These are phyloP conservation scores for Formica exsecta DNA, from an alignment of 1,140 invertebrate genomes.

Conservation along the genomic window DNA sequence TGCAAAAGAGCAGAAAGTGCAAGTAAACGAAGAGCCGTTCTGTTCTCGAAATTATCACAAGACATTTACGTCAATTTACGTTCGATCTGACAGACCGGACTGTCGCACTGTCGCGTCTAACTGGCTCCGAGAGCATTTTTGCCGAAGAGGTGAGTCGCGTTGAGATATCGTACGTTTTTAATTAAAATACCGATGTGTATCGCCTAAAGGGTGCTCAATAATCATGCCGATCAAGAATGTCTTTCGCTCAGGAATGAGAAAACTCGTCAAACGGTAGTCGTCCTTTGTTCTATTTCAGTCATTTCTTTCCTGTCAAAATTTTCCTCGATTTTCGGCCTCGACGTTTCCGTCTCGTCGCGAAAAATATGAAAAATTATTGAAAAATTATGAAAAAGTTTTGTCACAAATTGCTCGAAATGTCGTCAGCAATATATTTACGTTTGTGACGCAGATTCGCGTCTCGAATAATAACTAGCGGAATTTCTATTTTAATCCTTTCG, in stretches of 20 bases:
- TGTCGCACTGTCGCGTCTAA: not conserved
- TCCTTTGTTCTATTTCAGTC: constrained; percentile 29
- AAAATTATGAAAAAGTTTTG: not conserved
- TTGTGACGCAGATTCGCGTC: constrained; percentile 14
- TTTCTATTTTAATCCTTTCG: not conserved
- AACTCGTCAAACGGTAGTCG: constrained; percentile 75
- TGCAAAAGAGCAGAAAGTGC: constrained; percentile 7
- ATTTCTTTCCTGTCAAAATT: constrained; percentile 13
- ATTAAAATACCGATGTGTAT: not conserved
- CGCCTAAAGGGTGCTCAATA: not conserved
- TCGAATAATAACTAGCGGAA: not conserved
- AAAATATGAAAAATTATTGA: not conserved
- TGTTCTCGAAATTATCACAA: not conserved
- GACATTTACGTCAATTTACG: not conserved
- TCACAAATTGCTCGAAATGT: constrained; percentile 37
- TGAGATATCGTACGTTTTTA: not conserved
- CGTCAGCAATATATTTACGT: constrained; percentile 67
- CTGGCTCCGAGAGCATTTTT: not conserved
- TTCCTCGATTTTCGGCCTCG: not conserved
- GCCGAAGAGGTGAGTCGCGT: constrained; percentile 67
- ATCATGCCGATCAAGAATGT: constrained; percentile 70
- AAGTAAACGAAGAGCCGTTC: constrained; percentile 1
- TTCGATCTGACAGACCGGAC: not conserved
- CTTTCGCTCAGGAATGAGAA: constrained; percentile 64
- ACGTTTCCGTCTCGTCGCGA: not conserved